Evolutionary conservation across 2,888 invertebrate species (phyloP).

Genomic region (Lumbricus terrestris): DNA sequence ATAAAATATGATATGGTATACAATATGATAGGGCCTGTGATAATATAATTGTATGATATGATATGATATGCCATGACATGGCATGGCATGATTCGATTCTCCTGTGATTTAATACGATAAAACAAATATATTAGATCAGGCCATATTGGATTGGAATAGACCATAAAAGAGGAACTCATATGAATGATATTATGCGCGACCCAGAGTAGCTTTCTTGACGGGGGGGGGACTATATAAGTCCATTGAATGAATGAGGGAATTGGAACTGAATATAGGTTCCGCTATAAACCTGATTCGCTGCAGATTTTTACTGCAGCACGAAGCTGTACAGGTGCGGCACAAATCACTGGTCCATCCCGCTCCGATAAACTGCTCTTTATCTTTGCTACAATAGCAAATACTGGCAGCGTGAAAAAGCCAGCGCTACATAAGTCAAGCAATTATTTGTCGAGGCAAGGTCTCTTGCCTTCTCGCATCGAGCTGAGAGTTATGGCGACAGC

Average conservation of each 20-base stretch:
- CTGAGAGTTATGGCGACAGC: background rate
- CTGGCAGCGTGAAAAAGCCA: background rate
- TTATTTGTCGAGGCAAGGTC: background rate
- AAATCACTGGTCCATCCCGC: background rate
- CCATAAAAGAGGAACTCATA: background rate
- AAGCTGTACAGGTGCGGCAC: background rate
- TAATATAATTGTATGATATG: too few species aligned
- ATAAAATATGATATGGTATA: too few species aligned
- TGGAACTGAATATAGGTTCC: background rate
- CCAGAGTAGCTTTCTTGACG: too few species aligned
- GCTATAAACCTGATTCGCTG: background rate
- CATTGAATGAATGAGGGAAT: too few species aligned
- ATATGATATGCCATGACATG: too few species aligned
- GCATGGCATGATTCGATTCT: too few species aligned
- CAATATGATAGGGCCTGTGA: too few species aligned
- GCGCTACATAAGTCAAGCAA: background rate
- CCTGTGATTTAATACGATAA: too few species aligned
- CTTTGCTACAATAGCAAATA: background rate
- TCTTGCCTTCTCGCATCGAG: background rate
- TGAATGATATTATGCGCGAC: too few species aligned
- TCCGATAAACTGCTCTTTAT: background rate
- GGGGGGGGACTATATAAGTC: too few species aligned
- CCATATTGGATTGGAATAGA: background rate
- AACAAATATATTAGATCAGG: background rate
- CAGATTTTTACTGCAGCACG: background rate